Evolutionary conservation across 2,888 invertebrate genomes (phyloP), one percentile per base, ranked within the genome.

Genomic region (Hesperia comma): DNA sequence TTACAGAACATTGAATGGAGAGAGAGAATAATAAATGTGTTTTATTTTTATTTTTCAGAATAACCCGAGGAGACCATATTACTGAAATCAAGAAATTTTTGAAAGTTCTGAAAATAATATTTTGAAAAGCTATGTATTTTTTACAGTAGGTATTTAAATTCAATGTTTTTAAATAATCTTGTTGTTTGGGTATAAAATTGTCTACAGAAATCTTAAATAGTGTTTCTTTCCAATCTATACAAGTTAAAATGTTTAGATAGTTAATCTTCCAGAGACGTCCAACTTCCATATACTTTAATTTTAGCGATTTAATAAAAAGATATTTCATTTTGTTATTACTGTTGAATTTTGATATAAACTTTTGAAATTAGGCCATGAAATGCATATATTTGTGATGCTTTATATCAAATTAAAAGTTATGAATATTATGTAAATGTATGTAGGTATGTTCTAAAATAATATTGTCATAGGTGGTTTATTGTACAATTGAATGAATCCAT

Each of bases 51-150:
- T 61, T 51, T 68, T 70, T 15, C 64, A 70, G 70, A 70, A 70
- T 54, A 69, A 68, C 40, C 69, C 68, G 12, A 67, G 70, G 17
- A 69, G 69, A 57, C 70, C 70, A 4, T 69, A 69, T 33, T 70
- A 70, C 68, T 70, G 43, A 46, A 66, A 63, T 6, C 43, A 7
- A 19, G 21, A 57, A 4, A 21, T 2, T 14, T 51, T 51, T 4
- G 4, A 21, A 51, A n/a, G 7, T 2, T 0, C 14, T 4, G 14
- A 14, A 14, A 10, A 5, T 12, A 51, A 21, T 19, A 51, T 21
- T 51, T 51, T 12, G 21, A 21, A 51, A 51, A 51, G 4, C 12
- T n/a, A 5, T 15, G 12, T 14, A 14, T 33, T 32, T 49, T 56
- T 58, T 46, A 54, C n/a, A 32, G 15, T 32, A 33, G n/a, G 32